These are phyloP conservation scores for Hydriomena furcata DNA, from an alignment of 2,888 invertebrate species.

Conservation along the genomic window DNA sequence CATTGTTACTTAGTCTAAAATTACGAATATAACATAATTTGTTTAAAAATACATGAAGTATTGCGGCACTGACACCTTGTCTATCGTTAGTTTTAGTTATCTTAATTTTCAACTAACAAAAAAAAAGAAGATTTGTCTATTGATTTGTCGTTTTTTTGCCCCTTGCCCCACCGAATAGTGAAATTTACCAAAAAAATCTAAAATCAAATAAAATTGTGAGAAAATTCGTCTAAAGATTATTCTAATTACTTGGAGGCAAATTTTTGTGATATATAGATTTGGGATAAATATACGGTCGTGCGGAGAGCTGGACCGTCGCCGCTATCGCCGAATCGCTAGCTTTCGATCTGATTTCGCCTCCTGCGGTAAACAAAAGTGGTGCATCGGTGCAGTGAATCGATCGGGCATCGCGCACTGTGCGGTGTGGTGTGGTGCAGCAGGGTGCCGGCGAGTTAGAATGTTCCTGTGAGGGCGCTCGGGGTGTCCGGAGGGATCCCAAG, in stretches of 20 bases:
- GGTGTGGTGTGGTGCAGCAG: conserved; percentile 30
- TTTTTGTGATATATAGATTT: neutral
- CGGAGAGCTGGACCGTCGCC: conserved; percentile 39
- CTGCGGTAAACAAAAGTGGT: conserved; percentile 65
- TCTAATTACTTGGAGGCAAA: conserved; percentile 8
- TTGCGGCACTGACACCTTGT: neutral
- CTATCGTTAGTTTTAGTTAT: neutral
- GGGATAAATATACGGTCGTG: conserved; percentile 10
- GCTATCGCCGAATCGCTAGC: conserved; percentile 56
- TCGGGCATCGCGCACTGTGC: conserved; percentile 49
- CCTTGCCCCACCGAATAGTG: conserved; percentile 72
- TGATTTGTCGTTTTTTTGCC: conserved; percentile 63
- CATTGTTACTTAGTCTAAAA: too few species aligned
- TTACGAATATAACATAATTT: too few species aligned
- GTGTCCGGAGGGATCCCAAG: conserved; percentile 51
- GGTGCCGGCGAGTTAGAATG: conserved; percentile 24
- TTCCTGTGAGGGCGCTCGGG: conserved; percentile 58
- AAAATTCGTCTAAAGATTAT: conserved; percentile 44
- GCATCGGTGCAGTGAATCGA: conserved; percentile 47
- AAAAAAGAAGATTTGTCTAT: conserved; percentile 63
- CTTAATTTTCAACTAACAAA: too few species aligned
- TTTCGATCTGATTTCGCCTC: conserved; percentile 71
- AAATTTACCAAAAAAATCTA: conserved; percentile 59
- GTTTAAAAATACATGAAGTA: neutral
- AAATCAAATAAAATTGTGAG: conserved; percentile 52